These are phyloP conservation scores for Zophobas atratus DNA, from an alignment of 1,140 invertebrate genomes.

Conservation along the genomic window DNA sequence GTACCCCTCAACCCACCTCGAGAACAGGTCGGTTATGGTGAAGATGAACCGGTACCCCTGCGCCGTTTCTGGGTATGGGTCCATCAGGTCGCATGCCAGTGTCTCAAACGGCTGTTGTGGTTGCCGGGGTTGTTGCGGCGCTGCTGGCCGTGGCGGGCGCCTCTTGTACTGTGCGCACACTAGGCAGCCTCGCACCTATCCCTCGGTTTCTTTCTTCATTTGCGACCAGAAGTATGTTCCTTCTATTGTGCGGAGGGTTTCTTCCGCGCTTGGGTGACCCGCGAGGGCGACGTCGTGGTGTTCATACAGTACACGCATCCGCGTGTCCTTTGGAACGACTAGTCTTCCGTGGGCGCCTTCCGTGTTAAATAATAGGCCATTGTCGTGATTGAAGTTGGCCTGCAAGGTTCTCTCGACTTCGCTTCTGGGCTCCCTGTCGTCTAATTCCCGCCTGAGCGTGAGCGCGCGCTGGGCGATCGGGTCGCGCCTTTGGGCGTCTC, in stretches of 20 bases:
- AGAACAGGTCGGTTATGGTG: slow-evolving; percentile 3
- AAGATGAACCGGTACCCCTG: slow-evolving; percentile 5
- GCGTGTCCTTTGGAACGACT: too few species aligned
- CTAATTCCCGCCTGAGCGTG: too few species aligned
- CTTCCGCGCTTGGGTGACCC: not conserved
- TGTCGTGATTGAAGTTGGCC: too few species aligned
- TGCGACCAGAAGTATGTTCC: not conserved
- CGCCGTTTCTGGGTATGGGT: not conserved
- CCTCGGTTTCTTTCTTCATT: not conserved
- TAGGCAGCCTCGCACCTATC: not conserved
- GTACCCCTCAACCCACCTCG: not conserved
- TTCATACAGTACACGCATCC: not conserved
- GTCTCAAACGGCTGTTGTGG: not conserved
- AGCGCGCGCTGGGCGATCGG: too few species aligned
- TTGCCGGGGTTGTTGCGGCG: slow-evolving; percentile 8
- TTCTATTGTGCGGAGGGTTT: not conserved
- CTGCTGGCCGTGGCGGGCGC: not conserved
- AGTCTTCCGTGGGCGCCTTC: too few species aligned
- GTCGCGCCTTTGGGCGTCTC: too few species aligned
- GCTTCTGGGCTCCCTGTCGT: too few species aligned
- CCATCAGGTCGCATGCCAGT: not conserved
- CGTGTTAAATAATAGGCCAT: too few species aligned
- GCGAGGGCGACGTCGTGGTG: not conserved
- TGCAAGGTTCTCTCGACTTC: too few species aligned
- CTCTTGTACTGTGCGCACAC: not conserved